Conservation (phyloP, 2,797 vertebrate genomes). For the Harpagifer antarcticus region DNA sequence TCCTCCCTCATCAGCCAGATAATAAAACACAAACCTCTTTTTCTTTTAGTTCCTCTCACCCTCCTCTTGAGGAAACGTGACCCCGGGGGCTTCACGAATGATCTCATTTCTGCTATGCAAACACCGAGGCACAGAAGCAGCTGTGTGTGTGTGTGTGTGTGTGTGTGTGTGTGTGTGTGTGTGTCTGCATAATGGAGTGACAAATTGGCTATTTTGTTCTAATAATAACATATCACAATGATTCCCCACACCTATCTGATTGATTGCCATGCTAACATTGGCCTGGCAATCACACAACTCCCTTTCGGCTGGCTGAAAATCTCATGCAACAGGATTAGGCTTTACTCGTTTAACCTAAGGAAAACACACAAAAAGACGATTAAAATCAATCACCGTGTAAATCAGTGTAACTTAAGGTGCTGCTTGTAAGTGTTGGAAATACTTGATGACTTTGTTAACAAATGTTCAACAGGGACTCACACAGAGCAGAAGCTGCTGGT, state of each 20-base stretch:
- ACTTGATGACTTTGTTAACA: constrained; percentile 26
- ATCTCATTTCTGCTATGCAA: constrained; percentile 69
- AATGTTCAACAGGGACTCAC: constrained; percentile 18
- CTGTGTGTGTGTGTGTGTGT: constrained; percentile 37
- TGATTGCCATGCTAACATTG: constrained; percentile 61
- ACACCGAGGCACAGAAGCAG: constrained; percentile 46
- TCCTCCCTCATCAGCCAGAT: constrained; percentile 39
- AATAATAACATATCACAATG: constrained; percentile 61
- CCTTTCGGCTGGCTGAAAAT: constrained; percentile 45
- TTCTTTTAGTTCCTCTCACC: constrained; percentile 18
- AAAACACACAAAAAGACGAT: not conserved
- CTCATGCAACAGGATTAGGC: constrained; percentile 20
- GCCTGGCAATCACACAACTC: constrained; percentile 40
- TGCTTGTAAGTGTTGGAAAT: not conserved
- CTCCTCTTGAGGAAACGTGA: constrained; percentile 61
- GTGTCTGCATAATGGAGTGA: constrained; percentile 57
- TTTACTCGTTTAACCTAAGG: constrained; percentile 30
- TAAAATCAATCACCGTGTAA: not conserved
- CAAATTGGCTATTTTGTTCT: constrained; percentile 70
- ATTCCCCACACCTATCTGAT: constrained; percentile 62
- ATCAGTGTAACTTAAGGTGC: not conserved
- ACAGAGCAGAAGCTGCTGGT: constrained; percentile 19
- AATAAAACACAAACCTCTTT: not conserved
- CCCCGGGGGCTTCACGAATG: constrained; percentile 60
- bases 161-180: constrained; percentile 22